These are phyloP conservation scores for Trididemnum clinides DNA, from an alignment of 23 tunicate genomes.

Conservation along the genomic window DNA sequence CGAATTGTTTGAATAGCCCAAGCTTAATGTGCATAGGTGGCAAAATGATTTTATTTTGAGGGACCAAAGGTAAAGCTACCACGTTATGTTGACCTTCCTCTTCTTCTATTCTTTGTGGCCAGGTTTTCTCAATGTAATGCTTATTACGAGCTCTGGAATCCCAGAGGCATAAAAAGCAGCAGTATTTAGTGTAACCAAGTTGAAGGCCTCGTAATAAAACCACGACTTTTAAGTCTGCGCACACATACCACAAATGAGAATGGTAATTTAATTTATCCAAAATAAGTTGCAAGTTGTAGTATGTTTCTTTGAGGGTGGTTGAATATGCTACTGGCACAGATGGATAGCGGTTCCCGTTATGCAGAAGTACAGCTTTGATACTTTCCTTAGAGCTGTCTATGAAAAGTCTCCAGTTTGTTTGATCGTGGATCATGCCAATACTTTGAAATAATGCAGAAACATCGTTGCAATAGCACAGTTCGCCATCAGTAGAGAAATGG, in stretches of 20 bases:
- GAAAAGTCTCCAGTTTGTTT: too few species aligned
- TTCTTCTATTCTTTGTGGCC: not conserved
- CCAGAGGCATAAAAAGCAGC: not conserved
- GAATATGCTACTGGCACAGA: not conserved
- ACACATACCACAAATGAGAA: not conserved
- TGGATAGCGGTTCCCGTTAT: not conserved
- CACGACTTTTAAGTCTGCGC: not conserved
- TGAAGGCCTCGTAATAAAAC: not conserved
- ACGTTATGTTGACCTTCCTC: too few species aligned
- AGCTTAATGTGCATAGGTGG: not conserved
- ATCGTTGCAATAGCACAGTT: too few species aligned
- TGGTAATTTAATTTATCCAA: not conserved
- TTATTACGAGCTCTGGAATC: not conserved
- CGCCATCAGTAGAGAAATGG: too few species aligned
- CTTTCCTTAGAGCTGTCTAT: not conserved
- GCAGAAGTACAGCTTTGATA: not conserved
- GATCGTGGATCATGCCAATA: too few species aligned
- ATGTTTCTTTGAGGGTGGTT: not conserved
- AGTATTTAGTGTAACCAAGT: not conserved
- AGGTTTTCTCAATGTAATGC: not conserved
- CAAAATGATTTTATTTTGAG: too few species aligned
- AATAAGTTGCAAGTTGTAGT: not conserved
- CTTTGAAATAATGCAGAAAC: too few species aligned
- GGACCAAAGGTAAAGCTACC: too few species aligned
- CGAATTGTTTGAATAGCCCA: not conserved